These are phyloP conservation scores for Orbicella faveolata DNA, from an alignment of 64 coral and sea anemone species.

Conservation along the genomic window DNA sequence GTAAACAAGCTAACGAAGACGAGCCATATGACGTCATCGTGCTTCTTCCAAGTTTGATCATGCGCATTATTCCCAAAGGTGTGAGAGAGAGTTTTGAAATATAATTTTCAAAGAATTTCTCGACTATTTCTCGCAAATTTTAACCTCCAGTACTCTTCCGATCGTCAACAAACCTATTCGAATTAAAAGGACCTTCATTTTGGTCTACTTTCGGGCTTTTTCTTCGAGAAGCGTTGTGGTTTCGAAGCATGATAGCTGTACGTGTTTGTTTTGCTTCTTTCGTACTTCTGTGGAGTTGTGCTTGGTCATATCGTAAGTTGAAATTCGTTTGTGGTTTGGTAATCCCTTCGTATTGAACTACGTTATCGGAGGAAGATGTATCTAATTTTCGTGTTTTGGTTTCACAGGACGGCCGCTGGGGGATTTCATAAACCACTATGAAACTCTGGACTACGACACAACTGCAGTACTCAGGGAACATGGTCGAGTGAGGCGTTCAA, in stretches of 20 bases:
- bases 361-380: background rate
- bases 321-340: background rate
- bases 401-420: conserved; percentile 63
- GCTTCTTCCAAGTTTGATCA: background rate
- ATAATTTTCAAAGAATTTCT: background rate
- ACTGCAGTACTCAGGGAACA: conserved; percentile 55
- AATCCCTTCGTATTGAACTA: background rate
- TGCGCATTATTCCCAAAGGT: conserved; percentile 17
- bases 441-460: conserved; percentile 75
- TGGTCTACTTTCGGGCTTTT: background rate
- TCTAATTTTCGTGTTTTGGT: conserved; percentile 6
- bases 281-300: conserved; percentile 6
- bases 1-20: background rate
- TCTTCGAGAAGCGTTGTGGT: background rate
- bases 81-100: background rate
- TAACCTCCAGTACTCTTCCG: background rate
- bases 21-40: background rate
- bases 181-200: background rate
- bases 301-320: conserved; percentile 34
- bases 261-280: conserved; percentile 21
- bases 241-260: conserved; percentile 10
- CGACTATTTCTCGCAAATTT: background rate
- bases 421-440: conserved; percentile 76
- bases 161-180: background rate
- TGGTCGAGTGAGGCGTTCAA: conserved; percentile 66